Percentiles rank a stretch among this genome's conserved stretches.
These are phyloP conservation scores for Choreutis nemorana DNA, from an alignment of 2,888 invertebrate genomes.

Conservation along the genomic window DNA sequence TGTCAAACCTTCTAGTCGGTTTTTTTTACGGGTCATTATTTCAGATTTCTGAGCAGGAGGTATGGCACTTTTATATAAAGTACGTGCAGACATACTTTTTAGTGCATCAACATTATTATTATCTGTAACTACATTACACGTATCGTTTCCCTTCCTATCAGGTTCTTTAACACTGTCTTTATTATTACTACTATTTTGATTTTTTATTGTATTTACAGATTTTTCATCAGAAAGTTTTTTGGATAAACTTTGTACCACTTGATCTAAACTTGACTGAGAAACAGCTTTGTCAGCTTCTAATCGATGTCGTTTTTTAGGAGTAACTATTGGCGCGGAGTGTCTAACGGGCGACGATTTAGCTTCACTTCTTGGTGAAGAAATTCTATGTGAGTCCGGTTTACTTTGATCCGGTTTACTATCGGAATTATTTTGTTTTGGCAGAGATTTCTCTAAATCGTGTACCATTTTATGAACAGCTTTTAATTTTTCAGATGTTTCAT, in stretches of 20 bases:
- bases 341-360: slow-evolving; percentile 39
- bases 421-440: slow-evolving; percentile 46
- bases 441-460: slow-evolving; percentile 48
- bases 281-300: slow-evolving; percentile 66
- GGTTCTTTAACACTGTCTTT: slow-evolving; percentile 31
- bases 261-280: slow-evolving; percentile 43
- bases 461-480: slow-evolving; percentile 60
- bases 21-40: slow-evolving; percentile 70
- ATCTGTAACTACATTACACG: slow-evolving; percentile 16
- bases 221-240: slow-evolving; percentile 56
- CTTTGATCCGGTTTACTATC: slow-evolving; percentile 32
- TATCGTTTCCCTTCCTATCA: slow-evolving; percentile 23
- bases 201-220: slow-evolving; percentile 25
- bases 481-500: slow-evolving; percentile 57
- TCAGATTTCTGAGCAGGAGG: slow-evolving; percentile 60
- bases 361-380: slow-evolving; percentile 43
- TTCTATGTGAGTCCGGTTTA: slow-evolving; percentile 35
- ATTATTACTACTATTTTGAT: slow-evolving; percentile 14
- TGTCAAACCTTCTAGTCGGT: slow-evolving; percentile 68
- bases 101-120: slow-evolving; percentile 39
- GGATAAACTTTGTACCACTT: slow-evolving; percentile 56
- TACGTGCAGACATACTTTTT: slow-evolving; percentile 57
- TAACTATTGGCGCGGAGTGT: slow-evolving; percentile 62
- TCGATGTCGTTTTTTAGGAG: slow-evolving; percentile 78
- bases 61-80: slow-evolving; percentile 53